Evolutionary conservation across 1,140 invertebrate species (phyloP), one percentile per base, ranked within the genome.

Genomic region (Anoplolepis gracilipes): DNA sequence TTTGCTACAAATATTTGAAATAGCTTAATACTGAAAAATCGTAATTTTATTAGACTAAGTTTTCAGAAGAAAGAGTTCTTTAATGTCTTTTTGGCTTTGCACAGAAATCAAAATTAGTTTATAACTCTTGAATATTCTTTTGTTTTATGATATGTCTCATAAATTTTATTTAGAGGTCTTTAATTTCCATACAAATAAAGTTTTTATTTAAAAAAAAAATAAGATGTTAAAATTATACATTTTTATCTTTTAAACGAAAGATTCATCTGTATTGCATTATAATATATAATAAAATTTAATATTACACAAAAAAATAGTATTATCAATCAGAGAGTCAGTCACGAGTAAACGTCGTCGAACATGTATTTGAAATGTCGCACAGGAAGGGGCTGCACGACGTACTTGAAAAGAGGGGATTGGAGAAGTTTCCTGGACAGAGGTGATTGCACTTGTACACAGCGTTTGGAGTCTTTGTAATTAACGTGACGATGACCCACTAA

Each of bases 401-500:
- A 81, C 55, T 61, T 57, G 77, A 79, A 57, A 75, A 87, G 88
- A 59, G 87, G 89, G 67, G 89, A 88, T 86, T 87, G 88, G 84
- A 88, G 49, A 84, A 39, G 30, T 70, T 89, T 39, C 64, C 55
- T 53, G 61, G 53, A 72, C 59, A 64, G 70, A 82, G 70, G 69
- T 64, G 86, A 88, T 88, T 75, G 59, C 82, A 72, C 86, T n/a
- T 78, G 64, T 77, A 67, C 57, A 70, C 33, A 11, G 53, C 85
- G 55, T 86, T 86, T 92, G 90, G 85, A 93, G 91, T 94, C 91
- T 89, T 85, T 81, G 92, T 93, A 93, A 93, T 94, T 94, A 94
- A 92, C 87, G 85, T 87, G 87, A 85, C 90, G 87, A 89, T 90
- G 92, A 93, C 93, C 93, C 81, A 94, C 92, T 94, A 89, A 94